Evolutionary conservation across 2,113 vertebrate genomes (phyloP), one percentile per base, ranked within the genome.

Genomic region (Cottus gobio): DNA sequence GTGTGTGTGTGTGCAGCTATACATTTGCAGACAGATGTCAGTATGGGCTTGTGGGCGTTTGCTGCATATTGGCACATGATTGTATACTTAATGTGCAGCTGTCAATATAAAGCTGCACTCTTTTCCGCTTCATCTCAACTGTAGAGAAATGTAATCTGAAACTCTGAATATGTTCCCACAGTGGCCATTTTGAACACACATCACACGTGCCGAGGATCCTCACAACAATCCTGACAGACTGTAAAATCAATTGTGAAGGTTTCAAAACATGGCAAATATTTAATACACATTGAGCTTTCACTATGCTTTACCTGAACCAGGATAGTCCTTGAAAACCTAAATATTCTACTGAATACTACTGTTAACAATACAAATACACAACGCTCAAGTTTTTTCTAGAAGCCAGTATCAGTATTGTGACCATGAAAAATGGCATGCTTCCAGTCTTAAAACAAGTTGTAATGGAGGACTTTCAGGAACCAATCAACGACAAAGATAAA

Each of bases 11-110:
- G 61, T 66, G 82, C n/a, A 56, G 44, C 30, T 52, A 68, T 73
- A 86, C 48, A 48, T 80, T 66, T 60, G 61, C 20, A 71, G 78
- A 77, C 80, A 85, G 63, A 67, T 63, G 73, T 67, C 77, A 61
- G 79, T 81, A 76, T 42, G 30, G 61, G 30, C 34, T 62, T 16
- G 31, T 8, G 73, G 26, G 61, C 8, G 20, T 68, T 28, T 54
- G 39, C 42, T 56, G 60, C 50, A 30, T 54, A 54, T 46, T 22
- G 13, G 26, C 52, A 65, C 52, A 60, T 46, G 64, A 76, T 63
- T 77, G 64, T 71, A 2, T 46, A 71, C 71, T 80, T 63, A 63
- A 56, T 1, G 24, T 56, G 56, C 75, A 73, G 77, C 75, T 72
- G 63, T 67, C n/a, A 56, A 67, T 66, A 63, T 10, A 67, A 62